Evolutionary conservation across 2,113 vertebrate species (phyloP), one percentile per base, ranked within the genome.

Genomic region (Crotalus horridus): DNA sequence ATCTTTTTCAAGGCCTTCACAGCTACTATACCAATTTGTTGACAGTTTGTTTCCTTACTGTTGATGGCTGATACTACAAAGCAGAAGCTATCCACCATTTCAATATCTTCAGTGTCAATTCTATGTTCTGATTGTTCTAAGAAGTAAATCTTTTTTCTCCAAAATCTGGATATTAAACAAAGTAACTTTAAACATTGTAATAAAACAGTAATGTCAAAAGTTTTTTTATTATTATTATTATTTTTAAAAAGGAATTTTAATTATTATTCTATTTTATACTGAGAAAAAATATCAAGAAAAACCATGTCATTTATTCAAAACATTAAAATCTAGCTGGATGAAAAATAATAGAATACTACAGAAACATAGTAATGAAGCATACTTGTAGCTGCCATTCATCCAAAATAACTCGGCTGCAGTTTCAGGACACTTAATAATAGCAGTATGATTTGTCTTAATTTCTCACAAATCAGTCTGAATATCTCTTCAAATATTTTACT

Each of bases 361-460:
- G 1, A 4, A 91, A 94, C 56, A 94, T 4, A 96, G 94, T 95
- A 96, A 95, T 4, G 46, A 96, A 94, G 97, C 97, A 97, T 97
- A 98, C 97, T 98, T 97, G 94, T 95, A 98, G 96, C 1, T 96
- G 95, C 95, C 94, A 95, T 96, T 96, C 96, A 97, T 95, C 97
- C 94, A 96, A 94, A 95, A 97, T 95, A 95, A 96, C 94, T 94
- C 95, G 97, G 91, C 95, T 98, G 97, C 91, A 95, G 96, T 94
- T 97, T 98, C 97, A 97, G 26, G 94, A 96, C 94, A 87, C 95
- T 92, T 96, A 97, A 95, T 87, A 97, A 93, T 95, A 95, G 92
- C 88, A 97, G 94, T 93, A 97, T 97, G 86, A 97, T 97, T 92
- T 97, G 95, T 90, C 96, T 94, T 89, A 96, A 94, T 92, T 96